Evolutionary conservation across 1,140 invertebrate species (phyloP), one percentile per base, ranked within the genome.

Genomic region (Trachymyrmex cornetzi): DNA sequence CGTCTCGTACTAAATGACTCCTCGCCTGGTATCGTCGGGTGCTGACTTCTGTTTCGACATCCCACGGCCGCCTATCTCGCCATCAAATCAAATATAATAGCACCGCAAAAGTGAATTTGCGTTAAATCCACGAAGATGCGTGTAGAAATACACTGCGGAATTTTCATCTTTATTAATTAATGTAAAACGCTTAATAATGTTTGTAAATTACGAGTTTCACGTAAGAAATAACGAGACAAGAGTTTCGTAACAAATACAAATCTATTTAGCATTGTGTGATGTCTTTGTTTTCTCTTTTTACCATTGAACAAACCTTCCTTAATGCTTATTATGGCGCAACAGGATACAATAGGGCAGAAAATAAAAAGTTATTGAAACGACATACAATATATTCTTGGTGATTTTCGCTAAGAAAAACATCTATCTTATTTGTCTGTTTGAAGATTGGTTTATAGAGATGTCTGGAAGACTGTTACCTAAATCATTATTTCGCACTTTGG

Each of bases 1-100:
- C 84, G 75, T 75, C 84, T 59, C 55, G 67, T 82, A 79, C 27
- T 79, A 79, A 84, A 85, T 85, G 75, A 79, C 82, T 77, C 55
- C 44, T 64, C 88, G 88, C 75, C 75, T 84, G 44, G 38, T 74
- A 84, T 74, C 80, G 55, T 61, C 80, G 53, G 69, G 44, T 71
- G 80, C 80, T 84, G 80, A 84, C 69, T 84, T 74, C 69, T 71
- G 69, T 61, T 74, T 75, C 80, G 24, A 75, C 67, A 74, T 82
- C 22, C 24, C 80, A 55, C 67, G 30, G 38, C 53, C 79, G 53
- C 61, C 72, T 48, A 82, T 80, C 61, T 24, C 38, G 22, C 22
- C 63, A 48, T 80, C 66, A 66, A 38, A 67, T 66, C 63, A 80
- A 55, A 66, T 69, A 69, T 69, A 69, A 69, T 69, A 48, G 38